phyloP scores from a whole-genome alignment of 2,797 vertebrate species.

The Takifugu rubripes region DNA sequence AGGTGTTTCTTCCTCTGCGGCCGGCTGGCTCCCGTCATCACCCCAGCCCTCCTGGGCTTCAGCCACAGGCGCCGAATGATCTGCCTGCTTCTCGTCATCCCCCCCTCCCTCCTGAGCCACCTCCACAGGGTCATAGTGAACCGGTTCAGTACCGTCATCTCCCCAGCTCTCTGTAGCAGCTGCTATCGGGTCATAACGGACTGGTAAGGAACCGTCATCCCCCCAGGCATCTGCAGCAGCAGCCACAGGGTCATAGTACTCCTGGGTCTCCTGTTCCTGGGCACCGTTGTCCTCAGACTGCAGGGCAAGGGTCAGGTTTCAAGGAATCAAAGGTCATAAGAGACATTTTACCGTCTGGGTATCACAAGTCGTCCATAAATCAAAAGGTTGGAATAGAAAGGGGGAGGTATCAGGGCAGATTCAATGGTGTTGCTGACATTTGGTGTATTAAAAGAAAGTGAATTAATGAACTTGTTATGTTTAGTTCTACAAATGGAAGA shows the following conservation, averaged over 20 bases:
- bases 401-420: conserved; percentile 3
- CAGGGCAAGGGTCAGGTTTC: conserved; percentile 62
- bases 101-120: conserved; percentile 60
- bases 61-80: conserved; percentile 34
- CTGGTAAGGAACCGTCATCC: conserved; percentile 57
- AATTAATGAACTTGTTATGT: neutral
- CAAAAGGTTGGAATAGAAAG: conserved; percentile 9
- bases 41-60: conserved; percentile 51
- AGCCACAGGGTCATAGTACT: conserved; percentile 67
- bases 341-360: conserved; percentile 26
- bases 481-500: too few species aligned
- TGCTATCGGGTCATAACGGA: conserved; percentile 65
- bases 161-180: conserved; percentile 72
- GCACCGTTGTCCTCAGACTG: conserved; percentile 78
- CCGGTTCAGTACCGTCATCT: conserved; percentile 61
- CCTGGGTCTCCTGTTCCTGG: conserved; percentile 60
- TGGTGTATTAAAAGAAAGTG: neutral
- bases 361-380: conserved; percentile 24
- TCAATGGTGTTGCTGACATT: conserved; percentile 2
- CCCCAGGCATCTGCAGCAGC: conserved; percentile 70
- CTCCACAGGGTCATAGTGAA: conserved; percentile 45
- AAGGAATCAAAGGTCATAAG: conserved; percentile 52
- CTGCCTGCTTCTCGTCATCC: conserved; percentile 54
- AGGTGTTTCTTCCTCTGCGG: conserved; percentile 47
- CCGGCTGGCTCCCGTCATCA: conserved; percentile 44